Percentiles rank a stretch among this genome's conserved stretches.
Evolutionary conservation across 2,888 invertebrate genomes (phyloP).

Genomic region (Meandrusa payeni): DNA sequence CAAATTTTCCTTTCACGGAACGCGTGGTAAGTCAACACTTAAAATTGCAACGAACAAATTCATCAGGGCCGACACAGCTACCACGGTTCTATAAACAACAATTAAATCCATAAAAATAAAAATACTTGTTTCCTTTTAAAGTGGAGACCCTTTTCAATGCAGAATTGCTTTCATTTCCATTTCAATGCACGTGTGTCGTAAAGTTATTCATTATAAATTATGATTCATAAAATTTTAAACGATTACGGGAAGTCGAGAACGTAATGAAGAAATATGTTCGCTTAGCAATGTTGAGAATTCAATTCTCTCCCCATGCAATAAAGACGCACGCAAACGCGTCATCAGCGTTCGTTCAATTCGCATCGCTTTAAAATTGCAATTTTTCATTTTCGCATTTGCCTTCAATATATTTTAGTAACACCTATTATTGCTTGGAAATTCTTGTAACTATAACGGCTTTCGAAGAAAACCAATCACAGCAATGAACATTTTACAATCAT

Average conservation of each 20-base stretch:
- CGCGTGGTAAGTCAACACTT: too few relatives aligned
- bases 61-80: too few relatives aligned
- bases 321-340: conserved; percentile 26
- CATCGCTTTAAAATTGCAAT: conserved; percentile 27
- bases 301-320: conserved; percentile 20
- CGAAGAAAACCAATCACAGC: conserved; percentile 5
- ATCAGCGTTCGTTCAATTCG: conserved; percentile 27
- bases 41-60: too few relatives aligned
- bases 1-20: too few relatives aligned
- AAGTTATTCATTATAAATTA: too few relatives aligned
- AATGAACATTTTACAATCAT: not conserved
- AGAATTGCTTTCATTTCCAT: too few relatives aligned
- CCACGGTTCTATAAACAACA: too few relatives aligned
- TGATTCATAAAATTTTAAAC: not conserved
- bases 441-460: conserved; percentile 7
- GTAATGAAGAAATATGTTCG: conserved; percentile 15
- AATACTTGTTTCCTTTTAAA: too few relatives aligned
- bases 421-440: conserved; percentile 9
- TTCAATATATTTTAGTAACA: conserved; percentile 11
- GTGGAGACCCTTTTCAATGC: too few relatives aligned
- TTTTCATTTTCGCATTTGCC: conserved; percentile 11
- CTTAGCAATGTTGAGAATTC: conserved; percentile 10
- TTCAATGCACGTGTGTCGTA: too few relatives aligned
- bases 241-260: conserved; percentile 10
- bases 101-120: too few relatives aligned